A percentile compares a stretch with the other conserved stretches of the same genome.
Evolutionary conservation across 2,113 vertebrate genomes (phyloP).

Genomic region (Eretmochelys imbricata): DNA sequence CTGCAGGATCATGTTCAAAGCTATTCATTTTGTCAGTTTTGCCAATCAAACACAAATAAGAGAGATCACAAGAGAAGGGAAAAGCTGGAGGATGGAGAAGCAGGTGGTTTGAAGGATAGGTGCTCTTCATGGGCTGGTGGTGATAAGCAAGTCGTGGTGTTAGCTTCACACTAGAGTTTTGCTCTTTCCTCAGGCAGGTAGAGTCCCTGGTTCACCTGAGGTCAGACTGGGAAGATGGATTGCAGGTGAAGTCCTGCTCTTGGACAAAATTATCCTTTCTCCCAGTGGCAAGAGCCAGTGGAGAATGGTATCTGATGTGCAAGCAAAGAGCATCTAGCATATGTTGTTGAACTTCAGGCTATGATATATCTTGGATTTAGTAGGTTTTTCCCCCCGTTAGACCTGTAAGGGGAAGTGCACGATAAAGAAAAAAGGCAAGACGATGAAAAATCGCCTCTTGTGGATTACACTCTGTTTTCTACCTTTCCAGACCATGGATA

Average conservation of each 20-base stretch:
- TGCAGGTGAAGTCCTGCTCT: not conserved
- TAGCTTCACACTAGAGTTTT: rapidly evolving
- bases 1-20: not conserved
- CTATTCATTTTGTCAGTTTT: not conserved
- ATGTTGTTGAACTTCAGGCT: not conserved
- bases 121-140: not conserved
- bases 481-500: not conserved
- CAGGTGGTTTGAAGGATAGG: not conserved
- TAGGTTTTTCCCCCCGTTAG: not conserved
- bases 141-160: not conserved
- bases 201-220: rapidly evolving
- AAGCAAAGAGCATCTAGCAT: not conserved
- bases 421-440: not conserved
- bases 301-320: rapidly evolving
- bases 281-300: not conserved
- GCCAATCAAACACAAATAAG: not conserved
- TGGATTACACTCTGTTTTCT: not conserved
- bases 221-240: not conserved
- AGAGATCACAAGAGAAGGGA: not conserved
- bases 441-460: not conserved
- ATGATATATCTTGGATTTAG: not conserved
- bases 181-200: not conserved
- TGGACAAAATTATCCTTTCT: not conserved
- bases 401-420: not conserved
- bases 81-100: not conserved